Conservation (phyloP, 2,888 invertebrate genomes). For the Chamaedrilus cognettii region DNA sequence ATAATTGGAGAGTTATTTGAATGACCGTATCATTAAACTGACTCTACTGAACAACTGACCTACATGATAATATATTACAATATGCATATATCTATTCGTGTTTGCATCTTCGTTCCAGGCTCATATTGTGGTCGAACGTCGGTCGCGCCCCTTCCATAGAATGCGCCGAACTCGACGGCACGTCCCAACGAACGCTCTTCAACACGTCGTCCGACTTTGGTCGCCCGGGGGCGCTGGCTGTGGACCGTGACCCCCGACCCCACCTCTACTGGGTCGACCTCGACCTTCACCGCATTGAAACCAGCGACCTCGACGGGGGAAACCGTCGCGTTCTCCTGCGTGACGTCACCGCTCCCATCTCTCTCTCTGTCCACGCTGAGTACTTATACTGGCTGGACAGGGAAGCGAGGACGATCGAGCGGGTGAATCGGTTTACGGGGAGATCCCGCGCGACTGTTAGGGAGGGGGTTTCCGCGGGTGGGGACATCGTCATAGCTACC, state of each 20-base stretch:
- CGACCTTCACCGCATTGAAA: conserved; percentile 72
- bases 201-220: conserved; percentile 46
- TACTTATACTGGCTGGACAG: conserved; percentile 78
- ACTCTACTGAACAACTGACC: no score
- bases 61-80: no score
- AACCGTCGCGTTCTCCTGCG: conserved; percentile 52
- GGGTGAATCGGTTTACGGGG: conserved; percentile 73
- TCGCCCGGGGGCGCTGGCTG: conserved; percentile 55
- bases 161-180: conserved; percentile 78
- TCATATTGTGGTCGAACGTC: conserved; percentile 72
- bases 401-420: conserved; percentile 70
- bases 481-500: conserved; percentile 10
- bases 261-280: conserved; percentile 84
- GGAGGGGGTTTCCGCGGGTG: conserved; percentile 43
- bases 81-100: no score
- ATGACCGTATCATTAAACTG: no score
- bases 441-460: conserved; percentile 70
- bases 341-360: conserved; percentile 69
- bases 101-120: conserved; percentile 56
- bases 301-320: conserved; percentile 77
- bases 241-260: conserved; percentile 51
- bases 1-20: no score
- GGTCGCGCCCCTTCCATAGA: conserved; percentile 72
- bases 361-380: conserved; percentile 67
- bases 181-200: conserved; percentile 56